Evolutionary conservation across 1,140 invertebrate genomes (phyloP).

Genomic region (Cherax quadricarinatus): DNA sequence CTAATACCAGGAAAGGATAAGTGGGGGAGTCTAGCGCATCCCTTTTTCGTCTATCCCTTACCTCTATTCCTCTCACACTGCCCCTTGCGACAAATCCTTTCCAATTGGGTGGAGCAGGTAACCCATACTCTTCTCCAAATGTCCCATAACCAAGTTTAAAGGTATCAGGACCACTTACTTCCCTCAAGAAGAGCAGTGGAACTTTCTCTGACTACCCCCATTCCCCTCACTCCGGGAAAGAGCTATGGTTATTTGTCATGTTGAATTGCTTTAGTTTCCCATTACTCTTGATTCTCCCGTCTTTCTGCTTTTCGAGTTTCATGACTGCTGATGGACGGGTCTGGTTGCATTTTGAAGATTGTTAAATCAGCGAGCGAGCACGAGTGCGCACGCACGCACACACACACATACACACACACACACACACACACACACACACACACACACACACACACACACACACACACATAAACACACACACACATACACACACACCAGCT

Average conservation of each 20-base stretch:
- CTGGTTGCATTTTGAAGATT: too few species aligned
- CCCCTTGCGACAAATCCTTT: slow-evolving; percentile 41
- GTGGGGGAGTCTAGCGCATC: not conserved
- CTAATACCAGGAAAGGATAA: too few species aligned
- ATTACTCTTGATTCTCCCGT: slow-evolving; percentile 36
- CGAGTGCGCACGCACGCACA: too few species aligned
- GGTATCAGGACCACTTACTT: slow-evolving; percentile 50
- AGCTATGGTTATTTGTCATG: slow-evolving; percentile 63
- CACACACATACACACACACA: too few species aligned
- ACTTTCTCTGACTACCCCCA: slow-evolving; percentile 16
- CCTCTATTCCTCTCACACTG: not conserved
- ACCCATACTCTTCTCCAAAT: slow-evolving; percentile 8
- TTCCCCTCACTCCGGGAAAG: slow-evolving; percentile 25
- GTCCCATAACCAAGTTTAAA: slow-evolving; percentile 66
- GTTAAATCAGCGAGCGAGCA: too few species aligned
- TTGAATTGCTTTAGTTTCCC: slow-evolving; percentile 64
- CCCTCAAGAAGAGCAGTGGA: slow-evolving; percentile 40
- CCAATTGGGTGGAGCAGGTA: slow-evolving; percentile 47
- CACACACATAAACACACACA: too few species aligned
- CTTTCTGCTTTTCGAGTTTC: slow-evolving; percentile 24
- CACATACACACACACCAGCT: too few species aligned
- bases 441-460: too few species aligned
- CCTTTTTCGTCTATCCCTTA: not conserved
- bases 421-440: too few species aligned
- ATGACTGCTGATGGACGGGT: not conserved